Conservation (phyloP, 2,888 invertebrate species). For the Terebella lapidaria region DNA sequence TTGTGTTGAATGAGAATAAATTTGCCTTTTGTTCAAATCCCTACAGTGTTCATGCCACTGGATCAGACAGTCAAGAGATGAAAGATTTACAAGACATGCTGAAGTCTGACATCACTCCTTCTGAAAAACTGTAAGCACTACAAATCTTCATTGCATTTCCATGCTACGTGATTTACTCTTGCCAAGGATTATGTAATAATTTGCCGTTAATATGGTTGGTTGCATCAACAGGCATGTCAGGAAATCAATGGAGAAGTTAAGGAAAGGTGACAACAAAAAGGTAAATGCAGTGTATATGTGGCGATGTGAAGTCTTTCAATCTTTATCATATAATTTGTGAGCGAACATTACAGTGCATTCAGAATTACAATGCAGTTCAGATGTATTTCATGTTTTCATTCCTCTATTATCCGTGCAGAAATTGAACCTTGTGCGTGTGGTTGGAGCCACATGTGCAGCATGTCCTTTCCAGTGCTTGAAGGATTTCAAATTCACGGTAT, state of each 20-base stretch:
- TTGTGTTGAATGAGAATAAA: no score
- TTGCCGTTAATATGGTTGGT: no score
- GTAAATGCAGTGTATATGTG: neutral
- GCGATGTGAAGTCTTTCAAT: no score
- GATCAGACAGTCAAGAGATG: conserved; percentile 36
- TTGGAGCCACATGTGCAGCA: conserved; percentile 48
- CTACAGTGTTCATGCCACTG: conserved; percentile 40
- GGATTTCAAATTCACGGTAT: conserved; percentile 37
- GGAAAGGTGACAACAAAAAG: conserved; percentile 10
- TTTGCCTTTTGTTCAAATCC: no score
- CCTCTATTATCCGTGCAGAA: no score
- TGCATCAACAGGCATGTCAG: neutral
- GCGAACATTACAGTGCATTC: no score
- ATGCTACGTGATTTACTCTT: no score
- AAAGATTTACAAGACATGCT: conserved; percentile 43
- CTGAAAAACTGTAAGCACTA: conserved; percentile 39
- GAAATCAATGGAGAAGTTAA: conserved; percentile 5
- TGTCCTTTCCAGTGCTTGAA: conserved; percentile 34
- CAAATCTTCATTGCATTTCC: no score
- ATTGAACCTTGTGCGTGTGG: conserved; percentile 33
- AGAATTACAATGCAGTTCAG: no score
- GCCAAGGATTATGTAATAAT: no score
- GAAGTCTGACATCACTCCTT: conserved; percentile 31
- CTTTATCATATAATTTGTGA: no score
- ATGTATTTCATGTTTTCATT: no score